Evolutionary conservation across 1,140 invertebrate genomes (phyloP), one percentile per base, ranked within the genome.

Genomic region (Lepidurus apus): DNA sequence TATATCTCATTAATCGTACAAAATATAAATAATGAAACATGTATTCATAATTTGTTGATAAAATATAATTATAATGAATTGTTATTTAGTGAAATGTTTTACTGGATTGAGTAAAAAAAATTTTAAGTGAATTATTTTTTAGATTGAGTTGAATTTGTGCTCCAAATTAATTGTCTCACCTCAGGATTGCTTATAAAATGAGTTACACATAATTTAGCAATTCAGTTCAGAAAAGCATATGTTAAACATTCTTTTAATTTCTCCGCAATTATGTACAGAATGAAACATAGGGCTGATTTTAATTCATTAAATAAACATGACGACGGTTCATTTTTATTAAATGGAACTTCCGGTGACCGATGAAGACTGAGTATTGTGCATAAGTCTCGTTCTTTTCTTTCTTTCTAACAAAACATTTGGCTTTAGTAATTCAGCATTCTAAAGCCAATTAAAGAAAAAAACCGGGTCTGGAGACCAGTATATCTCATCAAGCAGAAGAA

Each of bases 361-460:
- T 65, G 53, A 65, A 21, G 53, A 65, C 53, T 65, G 53, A 65
- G 53, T 65, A 65, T 65, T 65, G 53, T 65, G 53, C 53, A 65
- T 65, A 65, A 65, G 53, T 65, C 21, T 65, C 21, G 53, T 13
- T 65, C 53, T 65, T 13, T 65, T n/a, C 17, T 65, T 65, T 65
- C 21, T 65, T 65, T 21, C 17, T 0, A 65, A 13, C 3, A 9
- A 13, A 65, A 17, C 21, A n/a, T 21, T 65, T 65, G 53, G 13
- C 53, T 65, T 65, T n/a, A 21, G 1, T 65, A 65, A 65, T 0
- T 9, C 17, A 13, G 21, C 17, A 65, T 21, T 65, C 21, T 65
- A 11, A 65, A 65, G 53, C 53, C 53, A 65, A 34, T 13, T 13
- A 17, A 65, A 7, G 53, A 65, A 65, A 21, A 65, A 65, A 65